phyloP scores from a whole-genome alignment of 2,888 invertebrate genomes.

The Pyrrhosoma nymphula region DNA sequence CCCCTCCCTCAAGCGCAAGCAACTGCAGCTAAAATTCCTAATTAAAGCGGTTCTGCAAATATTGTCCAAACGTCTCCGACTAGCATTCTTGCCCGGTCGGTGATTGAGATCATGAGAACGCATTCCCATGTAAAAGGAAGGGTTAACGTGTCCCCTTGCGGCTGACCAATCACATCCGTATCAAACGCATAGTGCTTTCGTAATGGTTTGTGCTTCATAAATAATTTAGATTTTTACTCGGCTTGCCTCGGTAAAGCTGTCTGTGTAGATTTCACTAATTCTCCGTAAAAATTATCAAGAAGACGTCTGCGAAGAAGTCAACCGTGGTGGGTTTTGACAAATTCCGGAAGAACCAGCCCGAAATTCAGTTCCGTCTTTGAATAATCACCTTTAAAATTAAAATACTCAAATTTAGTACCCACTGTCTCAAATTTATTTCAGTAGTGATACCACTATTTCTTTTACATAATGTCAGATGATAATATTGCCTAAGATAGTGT shows the following conservation, averaged over 20 bases:
- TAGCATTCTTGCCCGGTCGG: background rate
- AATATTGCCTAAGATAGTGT: too few relatives aligned
- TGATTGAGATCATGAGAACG: background rate
- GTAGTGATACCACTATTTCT: too few relatives aligned
- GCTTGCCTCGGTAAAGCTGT: background rate
- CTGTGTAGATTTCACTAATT: too few relatives aligned
- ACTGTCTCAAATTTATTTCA: too few relatives aligned
- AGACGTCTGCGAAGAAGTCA: too few relatives aligned
- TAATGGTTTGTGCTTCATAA: background rate
- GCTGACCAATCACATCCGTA: background rate
- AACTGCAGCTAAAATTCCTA: background rate
- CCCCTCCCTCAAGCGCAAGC: background rate
- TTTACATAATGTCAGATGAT: too few relatives aligned
- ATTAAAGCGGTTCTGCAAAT: background rate
- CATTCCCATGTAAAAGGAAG: background rate
- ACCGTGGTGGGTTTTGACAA: too few relatives aligned
- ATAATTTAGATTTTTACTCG: background rate
- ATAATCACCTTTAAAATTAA: too few relatives aligned
- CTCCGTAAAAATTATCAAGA: too few relatives aligned
- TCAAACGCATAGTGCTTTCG: background rate
- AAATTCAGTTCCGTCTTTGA: too few relatives aligned
- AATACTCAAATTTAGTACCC: too few relatives aligned
- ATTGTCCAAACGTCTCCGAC: background rate
- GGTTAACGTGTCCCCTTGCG: background rate
- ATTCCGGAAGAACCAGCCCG: too few relatives aligned